Evolutionary conservation across 2,888 invertebrate genomes (phyloP), one percentile per base, ranked within the genome.

Genomic region (Lamproptera curius): DNA sequence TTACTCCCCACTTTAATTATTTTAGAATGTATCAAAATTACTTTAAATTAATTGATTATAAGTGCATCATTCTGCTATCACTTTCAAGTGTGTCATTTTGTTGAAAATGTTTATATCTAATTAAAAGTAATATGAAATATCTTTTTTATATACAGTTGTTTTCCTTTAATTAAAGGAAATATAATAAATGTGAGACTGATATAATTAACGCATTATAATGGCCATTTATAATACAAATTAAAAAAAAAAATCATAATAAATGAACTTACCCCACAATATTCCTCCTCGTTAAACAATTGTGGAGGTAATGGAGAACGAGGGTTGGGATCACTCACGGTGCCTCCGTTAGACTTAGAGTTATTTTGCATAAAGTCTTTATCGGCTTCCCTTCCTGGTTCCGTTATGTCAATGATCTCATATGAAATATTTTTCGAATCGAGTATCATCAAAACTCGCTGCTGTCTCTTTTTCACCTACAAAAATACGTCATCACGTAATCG

Each of bases 311-410:
- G 92, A 62, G 95, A 93, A 72, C 93, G 91, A 37, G 93, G 92
- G 65, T 91, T 91, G 26, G 91, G 90, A 70, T 93, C 93, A 69
- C 92, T 90, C 33, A 92, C 91, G 38, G 94, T 94, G 51, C 90
- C 93, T 43, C 92, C 94, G 70, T 90, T 91, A 52, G 92, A 90
- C 57, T 92, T 94, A 42, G 94, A 92, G 76, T 96, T 95, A 67
- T 91, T 92, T 79, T 96, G 95, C 97, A 99, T 97, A 69, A 95
- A 95, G 63, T 95, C 95, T 80, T 96, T 95, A 59, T 95, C 94
- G 50, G 91, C 86, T 77, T 97, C 97, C 72, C 92, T 93, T 42
- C 95, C 96, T 13, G 98, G 97, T 76, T 97, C 97, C 41, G 98
- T 95, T 68, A 99, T 97, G 82, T 99, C 99, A 69, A 99, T 93